These are phyloP conservation scores for Augiades crinisus DNA, from an alignment of 2,888 invertebrate species.

Conservation along the genomic window DNA sequence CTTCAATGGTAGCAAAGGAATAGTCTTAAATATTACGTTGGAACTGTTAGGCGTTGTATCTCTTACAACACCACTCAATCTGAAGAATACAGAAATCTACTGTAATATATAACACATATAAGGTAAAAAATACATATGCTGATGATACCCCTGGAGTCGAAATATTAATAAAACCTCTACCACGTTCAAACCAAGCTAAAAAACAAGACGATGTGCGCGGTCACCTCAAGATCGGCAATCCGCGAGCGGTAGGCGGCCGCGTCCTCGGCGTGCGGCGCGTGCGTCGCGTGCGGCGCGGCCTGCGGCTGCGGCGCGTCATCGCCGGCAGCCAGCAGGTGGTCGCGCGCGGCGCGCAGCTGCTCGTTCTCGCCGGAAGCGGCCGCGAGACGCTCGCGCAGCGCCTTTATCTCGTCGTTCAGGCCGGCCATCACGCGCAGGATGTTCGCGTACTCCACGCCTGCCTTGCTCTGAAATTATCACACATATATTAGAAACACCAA, in stretches of 20 bases:
- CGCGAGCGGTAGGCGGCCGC: conserved; percentile 49
- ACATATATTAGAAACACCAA: too few relatives aligned
- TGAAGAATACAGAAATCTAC: too few relatives aligned
- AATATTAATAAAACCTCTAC: not conserved
- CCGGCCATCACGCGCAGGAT: conserved; percentile 71
- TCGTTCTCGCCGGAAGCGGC: conserved; percentile 54
- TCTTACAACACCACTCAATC: too few relatives aligned
- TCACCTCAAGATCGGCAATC: conserved; percentile 65
- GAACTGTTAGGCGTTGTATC: too few relatives aligned
- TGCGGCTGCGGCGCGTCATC: too few relatives aligned
- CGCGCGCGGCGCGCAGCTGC: conserved; percentile 59
- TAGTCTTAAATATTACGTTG: too few relatives aligned
- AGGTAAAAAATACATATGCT: too few relatives aligned
- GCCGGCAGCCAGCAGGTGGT: conserved; percentile 66
- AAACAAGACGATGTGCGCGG: too few relatives aligned
- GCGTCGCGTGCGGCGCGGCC: conserved; percentile 36
- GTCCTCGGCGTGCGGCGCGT: conserved; percentile 40
- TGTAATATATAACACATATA: too few relatives aligned
- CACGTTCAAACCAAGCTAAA: not conserved
- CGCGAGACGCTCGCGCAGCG: conserved; percentile 57
- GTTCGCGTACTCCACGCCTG: conserved; percentile 70
- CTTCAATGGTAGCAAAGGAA: too few relatives aligned
- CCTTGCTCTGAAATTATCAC: conserved; percentile 65
- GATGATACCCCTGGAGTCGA: too few relatives aligned
- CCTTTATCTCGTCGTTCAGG: conserved; percentile 71